Conservation (phyloP, 2,113 vertebrate species). For the Pithys albifrons region DNA sequence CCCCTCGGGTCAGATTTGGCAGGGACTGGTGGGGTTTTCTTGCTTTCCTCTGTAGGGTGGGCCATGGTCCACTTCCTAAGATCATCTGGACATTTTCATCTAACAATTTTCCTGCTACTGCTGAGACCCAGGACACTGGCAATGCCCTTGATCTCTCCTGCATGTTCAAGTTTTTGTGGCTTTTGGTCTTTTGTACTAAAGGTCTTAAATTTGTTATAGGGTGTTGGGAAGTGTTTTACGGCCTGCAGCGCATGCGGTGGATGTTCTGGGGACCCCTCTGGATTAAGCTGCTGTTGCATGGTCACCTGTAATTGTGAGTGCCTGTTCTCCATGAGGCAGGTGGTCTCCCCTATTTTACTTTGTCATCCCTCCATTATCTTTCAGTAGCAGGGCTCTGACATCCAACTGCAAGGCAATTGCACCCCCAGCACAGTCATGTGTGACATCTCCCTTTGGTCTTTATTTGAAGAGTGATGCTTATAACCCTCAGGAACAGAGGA, state of each 20-base stretch:
- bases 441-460: neutral
- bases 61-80: conserved; percentile 64
- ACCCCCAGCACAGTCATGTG: neutral
- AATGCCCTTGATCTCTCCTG: conserved; percentile 66
- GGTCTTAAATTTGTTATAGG: conserved; percentile 71
- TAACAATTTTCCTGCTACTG: conserved; percentile 68
- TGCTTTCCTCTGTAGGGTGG: conserved; percentile 61
- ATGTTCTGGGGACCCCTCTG: conserved; percentile 45
- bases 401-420: neutral
- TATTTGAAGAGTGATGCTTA: neutral
- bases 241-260: conserved; percentile 22
- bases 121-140: conserved; percentile 52
- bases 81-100: conserved; percentile 70
- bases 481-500: neutral
- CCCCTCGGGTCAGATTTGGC: conserved; percentile 66
- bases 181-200: conserved; percentile 60
- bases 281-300: neutral
- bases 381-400: neutral
- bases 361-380: neutral
- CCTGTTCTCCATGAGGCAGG: neutral
- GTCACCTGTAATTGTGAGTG: conserved; percentile 38
- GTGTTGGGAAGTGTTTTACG: conserved; percentile 67
- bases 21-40: conserved; percentile 60
- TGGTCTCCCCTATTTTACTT: neutral
- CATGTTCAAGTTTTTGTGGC: conserved; percentile 18